Conservation (phyloP, 2,888 invertebrate genomes). For the Eupithecia subfuscata region DNA sequence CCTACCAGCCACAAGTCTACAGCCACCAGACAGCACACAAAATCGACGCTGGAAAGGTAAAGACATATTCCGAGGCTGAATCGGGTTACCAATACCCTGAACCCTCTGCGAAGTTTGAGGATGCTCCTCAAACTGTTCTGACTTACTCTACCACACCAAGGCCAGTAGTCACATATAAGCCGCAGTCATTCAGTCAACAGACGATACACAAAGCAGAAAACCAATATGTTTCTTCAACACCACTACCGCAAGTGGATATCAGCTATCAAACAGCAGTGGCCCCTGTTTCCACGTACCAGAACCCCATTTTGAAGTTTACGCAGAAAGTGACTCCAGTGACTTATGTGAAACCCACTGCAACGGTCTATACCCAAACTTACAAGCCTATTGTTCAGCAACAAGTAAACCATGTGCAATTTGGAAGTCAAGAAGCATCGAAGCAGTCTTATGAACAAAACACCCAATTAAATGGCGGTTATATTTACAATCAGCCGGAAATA, state of each 20-base stretch:
- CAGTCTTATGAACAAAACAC: slow-evolving; percentile 56
- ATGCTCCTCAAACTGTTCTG: slow-evolving; percentile 58
- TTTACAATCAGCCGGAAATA: slow-evolving; percentile 74
- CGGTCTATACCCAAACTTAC: slow-evolving; percentile 66
- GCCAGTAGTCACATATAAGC: slow-evolving; percentile 62
- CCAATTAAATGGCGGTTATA: slow-evolving; percentile 62
- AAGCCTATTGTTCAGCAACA: slow-evolving; percentile 65
- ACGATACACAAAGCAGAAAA: slow-evolving; percentile 67
- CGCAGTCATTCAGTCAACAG: slow-evolving; percentile 70
- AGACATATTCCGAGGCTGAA: slow-evolving; percentile 55
- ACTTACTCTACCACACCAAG: slow-evolving; percentile 59
- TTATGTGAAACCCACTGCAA: slow-evolving; percentile 63
- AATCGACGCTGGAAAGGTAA: slow-evolving; percentile 61
- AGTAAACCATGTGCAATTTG: slow-evolving; percentile 62
- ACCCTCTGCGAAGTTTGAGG: slow-evolving; percentile 60
- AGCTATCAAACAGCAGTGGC: slow-evolving; percentile 56
- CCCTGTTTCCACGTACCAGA: slow-evolving; percentile 58
- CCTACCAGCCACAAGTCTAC: slow-evolving; percentile 31
- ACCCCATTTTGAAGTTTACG: slow-evolving; percentile 67
- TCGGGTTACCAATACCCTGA: slow-evolving; percentile 64
- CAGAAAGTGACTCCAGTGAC: slow-evolving; percentile 62
- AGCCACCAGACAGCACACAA: slow-evolving; percentile 50
- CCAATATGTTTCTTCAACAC: slow-evolving; percentile 62
- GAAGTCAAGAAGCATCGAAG: slow-evolving; percentile 58
- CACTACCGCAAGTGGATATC: slow-evolving; percentile 55